These are phyloP conservation scores for Spisula solida DNA, from an alignment of 2,888 invertebrate genomes.

Conservation along the genomic window DNA sequence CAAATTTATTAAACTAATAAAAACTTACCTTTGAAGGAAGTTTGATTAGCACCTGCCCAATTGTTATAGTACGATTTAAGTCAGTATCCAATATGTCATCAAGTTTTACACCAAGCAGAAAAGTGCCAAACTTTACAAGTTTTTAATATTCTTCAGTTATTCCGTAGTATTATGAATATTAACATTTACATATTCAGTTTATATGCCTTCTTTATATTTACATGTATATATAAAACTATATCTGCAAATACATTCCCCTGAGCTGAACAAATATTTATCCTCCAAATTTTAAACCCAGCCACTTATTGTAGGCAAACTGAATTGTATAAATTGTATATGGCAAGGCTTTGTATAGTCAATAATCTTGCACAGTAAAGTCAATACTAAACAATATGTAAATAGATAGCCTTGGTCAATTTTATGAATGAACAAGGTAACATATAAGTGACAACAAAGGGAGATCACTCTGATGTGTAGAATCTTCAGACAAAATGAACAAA, in stretches of 20 bases:
- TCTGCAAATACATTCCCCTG: neutral
- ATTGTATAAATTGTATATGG: neutral
- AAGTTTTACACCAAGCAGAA: too few species aligned
- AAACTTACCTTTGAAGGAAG: too few species aligned
- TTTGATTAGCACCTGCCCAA: too few species aligned
- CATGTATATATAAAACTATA: slow-evolving; percentile 11
- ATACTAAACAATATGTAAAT: slow-evolving; percentile 7
- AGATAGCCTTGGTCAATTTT: slow-evolving; percentile 1
- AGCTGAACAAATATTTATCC: slow-evolving; percentile 14
- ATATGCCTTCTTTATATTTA: slow-evolving; percentile 6
- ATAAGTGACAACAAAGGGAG: slow-evolving; percentile 6
- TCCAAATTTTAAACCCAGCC: slow-evolving; percentile 11
- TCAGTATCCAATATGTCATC: too few species aligned
- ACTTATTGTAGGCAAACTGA: slow-evolving; percentile 2
- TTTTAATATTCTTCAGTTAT: neutral
- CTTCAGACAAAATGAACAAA: neutral
- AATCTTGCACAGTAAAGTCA: slow-evolving; percentile 21
- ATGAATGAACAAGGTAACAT: slow-evolving; percentile 4
- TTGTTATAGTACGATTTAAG: too few species aligned
- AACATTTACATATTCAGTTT: slow-evolving; percentile 12
- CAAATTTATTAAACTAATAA: too few species aligned
- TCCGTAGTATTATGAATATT: neutral
- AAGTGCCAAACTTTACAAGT: neutral
- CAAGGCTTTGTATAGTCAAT: neutral
- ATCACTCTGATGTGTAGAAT: neutral